Evolutionary conservation across 2,888 invertebrate genomes (phyloP).

Genomic region (Agrochola macilenta): DNA sequence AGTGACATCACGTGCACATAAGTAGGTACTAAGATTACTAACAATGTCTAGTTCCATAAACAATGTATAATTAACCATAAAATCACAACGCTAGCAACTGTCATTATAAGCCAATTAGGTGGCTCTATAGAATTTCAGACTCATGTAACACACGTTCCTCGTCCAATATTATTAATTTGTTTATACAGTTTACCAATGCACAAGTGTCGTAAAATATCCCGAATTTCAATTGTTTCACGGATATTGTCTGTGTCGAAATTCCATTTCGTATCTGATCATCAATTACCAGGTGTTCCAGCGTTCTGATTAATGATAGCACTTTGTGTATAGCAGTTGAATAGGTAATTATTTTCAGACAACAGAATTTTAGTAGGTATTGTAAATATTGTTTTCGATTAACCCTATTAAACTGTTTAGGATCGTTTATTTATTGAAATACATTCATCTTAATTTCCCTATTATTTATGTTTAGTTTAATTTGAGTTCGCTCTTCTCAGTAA

Average conservation of each 20-base stretch:
- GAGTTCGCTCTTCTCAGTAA: background rate
- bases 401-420: conserved; percentile 3
- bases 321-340: conserved; percentile 26
- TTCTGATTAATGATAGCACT: conserved; percentile 53
- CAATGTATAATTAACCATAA: background rate
- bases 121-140: background rate
- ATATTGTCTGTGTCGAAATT: conserved; percentile 49
- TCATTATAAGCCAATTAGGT: no score
- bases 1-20: background rate
- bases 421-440: conserved; percentile 30
- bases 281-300: conserved; percentile 40
- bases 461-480: conserved; percentile 6
- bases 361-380: conserved; percentile 27
- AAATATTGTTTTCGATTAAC: conserved; percentile 54
- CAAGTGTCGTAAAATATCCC: conserved; percentile 15
- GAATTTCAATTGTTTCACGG: conserved; percentile 38
- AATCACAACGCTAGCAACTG: background rate
- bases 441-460: conserved; percentile 20
- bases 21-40: no score
- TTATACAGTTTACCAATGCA: background rate
- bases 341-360: conserved; percentile 50
- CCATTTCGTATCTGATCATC: conserved; percentile 47
- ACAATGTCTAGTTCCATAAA: background rate
- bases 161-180: background rate
- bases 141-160: background rate